A percentile compares a stretch with the other conserved stretches of the same genome.
Conservation (phyloP, 2,888 invertebrate species). For the Andrena fulva region DNA sequence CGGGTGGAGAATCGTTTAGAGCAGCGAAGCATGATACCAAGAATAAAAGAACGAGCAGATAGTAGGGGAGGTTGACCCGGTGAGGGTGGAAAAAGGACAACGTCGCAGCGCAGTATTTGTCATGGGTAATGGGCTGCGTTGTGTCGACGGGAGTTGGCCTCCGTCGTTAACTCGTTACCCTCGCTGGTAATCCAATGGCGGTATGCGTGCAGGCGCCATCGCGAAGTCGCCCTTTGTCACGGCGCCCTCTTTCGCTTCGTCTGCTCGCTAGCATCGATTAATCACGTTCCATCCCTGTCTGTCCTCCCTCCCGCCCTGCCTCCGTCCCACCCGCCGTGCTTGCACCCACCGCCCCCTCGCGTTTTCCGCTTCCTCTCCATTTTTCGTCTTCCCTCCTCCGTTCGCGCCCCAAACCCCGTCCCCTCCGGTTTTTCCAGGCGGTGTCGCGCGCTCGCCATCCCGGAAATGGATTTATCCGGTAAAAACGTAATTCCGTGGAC, state of each 20-base stretch:
- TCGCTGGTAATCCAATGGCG: conserved; percentile 66
- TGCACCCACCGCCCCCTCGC: conserved; percentile 26
- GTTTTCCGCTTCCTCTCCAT: conserved; percentile 38
- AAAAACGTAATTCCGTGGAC: conserved; percentile 53
- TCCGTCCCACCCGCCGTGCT: conserved; percentile 12
- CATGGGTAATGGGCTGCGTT: conserved; percentile 73
- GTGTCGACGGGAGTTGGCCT: conserved; percentile 65
- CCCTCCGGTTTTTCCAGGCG: conserved; percentile 15
- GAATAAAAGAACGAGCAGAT: not conserved
- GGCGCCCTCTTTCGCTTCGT: conserved; percentile 69
- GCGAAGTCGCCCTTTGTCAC: conserved; percentile 71
- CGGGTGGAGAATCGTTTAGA: conserved; percentile 21
- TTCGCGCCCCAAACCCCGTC: not conserved
- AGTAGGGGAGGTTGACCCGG: conserved; percentile 2
- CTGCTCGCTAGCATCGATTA: conserved; percentile 72
- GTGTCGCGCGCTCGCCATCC: conserved; percentile 26
- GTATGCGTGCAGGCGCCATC: conserved; percentile 70
- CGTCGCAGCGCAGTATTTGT: conserved; percentile 71
- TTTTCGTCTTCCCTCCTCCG: conserved; percentile 49
- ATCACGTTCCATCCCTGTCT: conserved; percentile 63
- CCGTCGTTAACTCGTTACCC: conserved; percentile 73
- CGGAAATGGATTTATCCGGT: conserved; percentile 59
- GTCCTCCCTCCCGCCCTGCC: conserved; percentile 14
- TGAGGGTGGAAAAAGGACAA: conserved; percentile 57
- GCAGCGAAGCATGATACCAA: not conserved